phyloP scores from a whole-genome alignment of 2,113 vertebrate species.

The Hystrix cristata region DNA sequence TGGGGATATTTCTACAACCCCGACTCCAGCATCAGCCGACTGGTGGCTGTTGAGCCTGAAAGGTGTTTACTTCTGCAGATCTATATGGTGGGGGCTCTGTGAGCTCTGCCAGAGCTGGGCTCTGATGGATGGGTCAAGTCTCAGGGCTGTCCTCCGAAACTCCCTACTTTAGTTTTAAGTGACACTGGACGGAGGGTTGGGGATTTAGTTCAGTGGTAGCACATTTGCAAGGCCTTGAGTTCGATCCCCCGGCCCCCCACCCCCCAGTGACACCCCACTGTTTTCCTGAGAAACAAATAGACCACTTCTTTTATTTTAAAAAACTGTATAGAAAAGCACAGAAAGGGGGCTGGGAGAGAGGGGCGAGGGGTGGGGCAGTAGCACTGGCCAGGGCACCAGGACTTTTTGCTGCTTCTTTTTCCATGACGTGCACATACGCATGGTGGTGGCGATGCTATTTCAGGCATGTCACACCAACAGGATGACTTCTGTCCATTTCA shows the following conservation, averaged over 20 bases:
- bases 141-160: background rate
- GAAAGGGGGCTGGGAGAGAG: background rate
- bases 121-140: background rate
- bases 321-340: background rate
- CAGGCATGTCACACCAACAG: slow-evolving; percentile 86
- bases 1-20: background rate
- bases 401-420: slow-evolving; percentile 80
- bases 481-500: slow-evolving; percentile 82
- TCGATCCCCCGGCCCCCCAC: too few species aligned
- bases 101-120: fast-evolving
- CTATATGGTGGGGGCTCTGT: background rate
- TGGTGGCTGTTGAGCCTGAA: background rate
- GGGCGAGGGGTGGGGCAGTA: background rate
- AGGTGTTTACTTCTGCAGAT: background rate
- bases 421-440: slow-evolving; percentile 78
- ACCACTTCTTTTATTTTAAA: background rate
- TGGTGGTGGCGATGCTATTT: slow-evolving; percentile 82
- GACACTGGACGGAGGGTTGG: background rate
- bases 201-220: too few species aligned
- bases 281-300: slow-evolving; percentile 9
- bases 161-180: background rate
- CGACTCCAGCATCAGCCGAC: background rate
- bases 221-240: too few species aligned
- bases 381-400: background rate
- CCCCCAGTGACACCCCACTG: too few species aligned